Evolutionary conservation across 2,797 vertebrate genomes (phyloP).

Genomic region (Phalanger gymnotis): DNA sequence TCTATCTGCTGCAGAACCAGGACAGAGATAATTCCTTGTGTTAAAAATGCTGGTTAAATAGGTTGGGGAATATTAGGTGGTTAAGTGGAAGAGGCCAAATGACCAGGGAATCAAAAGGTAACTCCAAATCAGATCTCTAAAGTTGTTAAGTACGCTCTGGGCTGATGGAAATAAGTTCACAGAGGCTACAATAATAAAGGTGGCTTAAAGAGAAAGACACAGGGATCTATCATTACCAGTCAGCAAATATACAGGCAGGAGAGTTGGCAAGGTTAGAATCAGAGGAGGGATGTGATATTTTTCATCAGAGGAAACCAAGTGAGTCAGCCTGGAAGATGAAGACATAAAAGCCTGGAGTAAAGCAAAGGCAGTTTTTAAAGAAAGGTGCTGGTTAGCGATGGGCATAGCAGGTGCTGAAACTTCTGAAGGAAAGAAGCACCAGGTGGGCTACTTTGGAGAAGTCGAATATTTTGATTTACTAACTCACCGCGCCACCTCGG

Average conservation of each 20-base stretch:
- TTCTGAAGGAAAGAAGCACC: constrained; percentile 36
- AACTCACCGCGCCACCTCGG: neutral
- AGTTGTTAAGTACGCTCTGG: neutral
- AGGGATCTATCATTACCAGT: accelerated
- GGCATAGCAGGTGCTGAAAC: neutral
- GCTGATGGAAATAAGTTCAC: neutral
- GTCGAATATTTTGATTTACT: neutral
- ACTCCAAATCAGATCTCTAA: neutral
- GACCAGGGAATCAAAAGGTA: constrained; percentile 14
- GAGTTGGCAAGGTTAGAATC: neutral
- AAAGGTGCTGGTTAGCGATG: accelerated
- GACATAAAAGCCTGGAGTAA: neutral
- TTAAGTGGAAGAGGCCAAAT: neutral
- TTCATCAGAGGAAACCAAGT: accelerated
- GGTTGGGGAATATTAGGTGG: neutral
- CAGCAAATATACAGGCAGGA: neutral
- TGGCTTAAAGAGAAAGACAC: neutral
- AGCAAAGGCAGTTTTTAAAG: constrained; percentile 16
- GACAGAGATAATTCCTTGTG: neutral
- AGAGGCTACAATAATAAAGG: neutral
- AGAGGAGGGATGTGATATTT: neutral
- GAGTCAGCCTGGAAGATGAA: neutral
- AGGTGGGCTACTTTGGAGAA: neutral
- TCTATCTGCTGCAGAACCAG: neutral
- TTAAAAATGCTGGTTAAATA: neutral